Evolutionary conservation across 2,797 vertebrate species (phyloP).

Genomic region (Notolepis coatsorum): DNA sequence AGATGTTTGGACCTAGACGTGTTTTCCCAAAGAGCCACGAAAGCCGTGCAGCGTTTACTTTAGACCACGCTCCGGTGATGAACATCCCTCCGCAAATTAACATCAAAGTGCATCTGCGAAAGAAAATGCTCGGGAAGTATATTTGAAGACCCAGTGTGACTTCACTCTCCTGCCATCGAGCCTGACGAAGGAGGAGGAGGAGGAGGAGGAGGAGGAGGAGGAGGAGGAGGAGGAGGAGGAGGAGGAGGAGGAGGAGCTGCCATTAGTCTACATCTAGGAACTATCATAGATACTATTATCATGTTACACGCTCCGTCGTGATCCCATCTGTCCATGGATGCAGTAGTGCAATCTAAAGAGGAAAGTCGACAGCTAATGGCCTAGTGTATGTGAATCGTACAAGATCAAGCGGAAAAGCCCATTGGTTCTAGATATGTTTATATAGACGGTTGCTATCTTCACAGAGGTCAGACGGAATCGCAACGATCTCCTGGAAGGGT

Average conservation of each 20-base stretch:
- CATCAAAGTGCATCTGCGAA: slow-evolving; percentile 85
- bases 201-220: slow-evolving; percentile 15
- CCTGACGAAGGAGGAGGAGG: slow-evolving; percentile 3
- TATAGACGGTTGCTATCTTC: background rate
- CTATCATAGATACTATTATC: slow-evolving; percentile 64
- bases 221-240: slow-evolving; percentile 7
- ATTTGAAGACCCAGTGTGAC: slow-evolving; percentile 89
- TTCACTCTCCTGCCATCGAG: slow-evolving; percentile 73
- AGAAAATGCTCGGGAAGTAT: slow-evolving; percentile 77
- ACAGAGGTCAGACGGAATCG: background rate
- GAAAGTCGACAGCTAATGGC: background rate
- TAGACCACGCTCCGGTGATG: slow-evolving; percentile 80
- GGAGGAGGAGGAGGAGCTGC: slow-evolving; percentile 14
- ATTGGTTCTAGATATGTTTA: slow-evolving; percentile 9
- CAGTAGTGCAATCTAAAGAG: too few relatives aligned
- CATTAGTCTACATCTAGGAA: slow-evolving; percentile 20
- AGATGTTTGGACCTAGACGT: slow-evolving; percentile 78
- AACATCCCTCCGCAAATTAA: slow-evolving; percentile 80
- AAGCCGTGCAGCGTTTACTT: slow-evolving; percentile 83
- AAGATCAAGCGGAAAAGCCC: background rate
- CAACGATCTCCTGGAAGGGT: slow-evolving; percentile 1
- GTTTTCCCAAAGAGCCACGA: slow-evolving; percentile 82
- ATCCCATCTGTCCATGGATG: background rate
- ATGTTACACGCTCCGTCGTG: background rate
- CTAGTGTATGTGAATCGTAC: background rate